Percentiles rank a stretch among this genome's conserved stretches.
Conservation (phyloP, 1,140 invertebrate genomes). For the Drosophila kikkawai region DNA sequence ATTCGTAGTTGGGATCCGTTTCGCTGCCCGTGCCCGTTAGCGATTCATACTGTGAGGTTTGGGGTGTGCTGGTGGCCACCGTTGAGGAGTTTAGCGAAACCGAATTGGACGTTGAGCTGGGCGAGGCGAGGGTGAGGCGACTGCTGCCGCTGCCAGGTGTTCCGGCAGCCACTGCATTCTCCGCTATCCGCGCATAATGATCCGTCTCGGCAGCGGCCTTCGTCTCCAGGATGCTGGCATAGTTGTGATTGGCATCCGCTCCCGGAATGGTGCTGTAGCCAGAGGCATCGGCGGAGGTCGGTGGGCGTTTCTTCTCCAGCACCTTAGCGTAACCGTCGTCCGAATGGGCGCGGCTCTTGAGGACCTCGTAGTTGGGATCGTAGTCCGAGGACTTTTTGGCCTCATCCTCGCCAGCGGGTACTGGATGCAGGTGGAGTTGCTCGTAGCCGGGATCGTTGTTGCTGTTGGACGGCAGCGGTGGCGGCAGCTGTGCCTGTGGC, state of each 20-base stretch:
- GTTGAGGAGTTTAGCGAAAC: constrained; percentile 62
- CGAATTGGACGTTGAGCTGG: constrained; percentile 43
- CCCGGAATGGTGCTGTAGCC: constrained; percentile 81
- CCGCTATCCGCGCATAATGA: constrained; percentile 79
- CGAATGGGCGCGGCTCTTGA: constrained; percentile 85
- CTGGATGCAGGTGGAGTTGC: constrained; percentile 82
- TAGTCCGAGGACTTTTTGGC: constrained; percentile 84
- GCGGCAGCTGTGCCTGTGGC: constrained; percentile 7
- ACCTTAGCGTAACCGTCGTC: constrained; percentile 85
- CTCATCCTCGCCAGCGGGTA: constrained; percentile 53
- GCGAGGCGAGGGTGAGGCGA: constrained; percentile 57
- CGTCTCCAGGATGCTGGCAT: constrained; percentile 81
- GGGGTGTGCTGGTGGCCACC: constrained; percentile 66
- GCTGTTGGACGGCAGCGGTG: constrained; percentile 50
- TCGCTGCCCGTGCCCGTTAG: constrained; percentile 90
- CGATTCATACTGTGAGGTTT: constrained; percentile 88
- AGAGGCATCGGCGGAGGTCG: constrained; percentile 47
- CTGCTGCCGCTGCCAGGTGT: constrained; percentile 37
- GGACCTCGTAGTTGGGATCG: constrained; percentile 90
- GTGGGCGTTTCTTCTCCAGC: constrained; percentile 72
- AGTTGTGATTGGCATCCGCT: constrained; percentile 82
- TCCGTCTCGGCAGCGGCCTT: constrained; percentile 65
- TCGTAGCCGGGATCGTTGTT: constrained; percentile 89
- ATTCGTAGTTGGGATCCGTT: constrained; percentile 90
- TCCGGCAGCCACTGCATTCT: constrained; percentile 34